Base-by-base conservation (phyloP, 1,140 invertebrate species). In the Elymnias hypermnestra region DNA sequence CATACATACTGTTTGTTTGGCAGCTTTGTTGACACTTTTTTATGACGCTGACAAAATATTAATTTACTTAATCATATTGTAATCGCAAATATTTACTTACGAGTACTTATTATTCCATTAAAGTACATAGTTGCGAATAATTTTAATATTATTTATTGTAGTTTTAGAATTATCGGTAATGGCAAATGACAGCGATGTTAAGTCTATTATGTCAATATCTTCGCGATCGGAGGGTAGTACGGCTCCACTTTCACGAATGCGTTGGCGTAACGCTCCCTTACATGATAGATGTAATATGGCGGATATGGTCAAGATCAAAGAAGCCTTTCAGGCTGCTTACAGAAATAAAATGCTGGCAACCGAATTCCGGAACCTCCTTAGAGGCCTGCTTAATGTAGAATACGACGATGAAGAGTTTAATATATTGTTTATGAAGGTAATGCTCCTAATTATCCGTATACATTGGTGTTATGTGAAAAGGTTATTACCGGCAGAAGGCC, bases 331-430 rank as follows among this genome's bases (percentile, higher is more conserved):
- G 21, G 22, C 41, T 4, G 68, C 73, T 4, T 64, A 65, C 31
- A 56, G 51, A 3, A 71, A 77, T 22, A 71, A 70, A 46, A 37
- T 87, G 47, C 39, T 72, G 5, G 57, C 70, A 0, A 68, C 53
- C 10, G 65, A 74, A 42, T 78, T 87, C 35, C 62, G 75, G 35
- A 57, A 65, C 3, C 13, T 71, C 6, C 56, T 87, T 4, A 51
- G 57, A 17, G 68, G 54, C 0, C 28, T 82, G 14, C 54, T 85
- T 0, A 79, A 74, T 38, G 67, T 84, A 5, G 78, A 84, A 43
- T 85, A 83, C 35, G 78, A 84, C 33, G 82, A 85, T 10, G 78
- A 84, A 8, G 79, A 87, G 17, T 84, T 67, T 37, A 83, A 85
- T 22, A 78, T 84, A 50, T 53, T 85, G 10, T 87, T 85, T 55